These are phyloP conservation scores for Abrostola tripartita DNA, from an alignment of 2,888 invertebrate species.

Conservation along the genomic window DNA sequence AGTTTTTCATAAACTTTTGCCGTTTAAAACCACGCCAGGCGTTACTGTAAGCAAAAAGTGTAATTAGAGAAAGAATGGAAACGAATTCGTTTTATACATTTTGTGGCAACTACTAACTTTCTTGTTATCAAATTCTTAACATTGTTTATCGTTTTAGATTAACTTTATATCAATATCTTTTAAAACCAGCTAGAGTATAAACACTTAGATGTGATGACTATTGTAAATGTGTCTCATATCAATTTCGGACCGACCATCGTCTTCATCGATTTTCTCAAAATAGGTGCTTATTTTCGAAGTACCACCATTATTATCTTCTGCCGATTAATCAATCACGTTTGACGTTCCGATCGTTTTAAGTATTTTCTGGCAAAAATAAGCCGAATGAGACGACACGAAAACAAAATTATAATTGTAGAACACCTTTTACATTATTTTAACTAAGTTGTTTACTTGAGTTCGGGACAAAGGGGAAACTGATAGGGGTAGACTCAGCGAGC, in stretches of 20 bases:
- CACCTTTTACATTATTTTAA: conserved; percentile 33
- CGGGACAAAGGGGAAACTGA: conserved; percentile 39
- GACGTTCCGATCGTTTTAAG: conserved; percentile 31
- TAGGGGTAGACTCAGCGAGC: conserved; percentile 37
- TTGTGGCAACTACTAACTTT: conserved; percentile 63
- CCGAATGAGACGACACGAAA: conserved; percentile 4
- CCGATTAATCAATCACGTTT: conserved; percentile 39
- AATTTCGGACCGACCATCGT: conserved; percentile 12
- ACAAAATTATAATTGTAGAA: conserved; percentile 30
- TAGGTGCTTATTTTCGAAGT: conserved; percentile 7
- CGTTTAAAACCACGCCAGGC: conserved; percentile 68
- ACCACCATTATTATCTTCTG: conserved; percentile 16
- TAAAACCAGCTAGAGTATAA: not conserved
- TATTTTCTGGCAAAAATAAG: conserved; percentile 27
- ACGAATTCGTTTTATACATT: conserved; percentile 68
- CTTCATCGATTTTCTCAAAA: conserved; percentile 38
- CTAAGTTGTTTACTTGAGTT: conserved; percentile 38
- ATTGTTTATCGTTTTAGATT: conserved; percentile 29
- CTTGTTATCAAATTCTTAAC: conserved; percentile 73
- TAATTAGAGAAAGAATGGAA: conserved; percentile 79
- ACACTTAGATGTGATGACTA: conserved; percentile 18
- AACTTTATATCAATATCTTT: no score
- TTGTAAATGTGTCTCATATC: conserved; percentile 6
- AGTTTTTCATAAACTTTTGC: conserved; percentile 79
- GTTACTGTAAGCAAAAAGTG: conserved; percentile 72